Base-by-base conservation (phyloP, 2,888 invertebrate species). In the Aleiodes testaceus region DNA sequence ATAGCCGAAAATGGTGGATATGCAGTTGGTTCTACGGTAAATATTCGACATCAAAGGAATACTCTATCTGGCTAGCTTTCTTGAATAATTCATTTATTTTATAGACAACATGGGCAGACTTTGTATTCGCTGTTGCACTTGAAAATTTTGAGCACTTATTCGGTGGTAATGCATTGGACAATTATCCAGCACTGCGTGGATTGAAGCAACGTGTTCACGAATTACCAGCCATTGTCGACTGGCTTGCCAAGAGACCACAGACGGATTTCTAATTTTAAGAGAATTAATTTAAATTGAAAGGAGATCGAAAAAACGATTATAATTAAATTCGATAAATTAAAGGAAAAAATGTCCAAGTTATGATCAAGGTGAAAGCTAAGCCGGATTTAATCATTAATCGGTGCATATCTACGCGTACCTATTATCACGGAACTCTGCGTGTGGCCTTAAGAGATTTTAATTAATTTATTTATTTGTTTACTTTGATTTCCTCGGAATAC, bases 81-180 rank as follows among this genome's bases (percentile, higher is more conserved):
- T 36, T 6, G 9, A 42, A 44, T 22, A 18, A 65, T 14, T 66
- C 52, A 6, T 61, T 7, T 26, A 42, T n/a, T 72, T 84, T 88
- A 49, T 86, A 91, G 90, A 87, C 91, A 52, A 91, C 91, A 64
- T 91, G 91, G 90, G 89, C 91, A 26, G 91, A 92, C 78, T 89
- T 91, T 70, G 89, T 89, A 1, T 89, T 91, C 77, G 89, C 91
- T 20, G 90, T 88, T 36, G 90, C 89, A 0, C 81, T 90, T 53
- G 90, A 90, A 75, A 89, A 89, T 80, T 90, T 90, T 81, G 89
- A 90, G 77, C 86, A 88, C 61, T 89, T 89, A 75, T 89, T 90
- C 76, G 90, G 90, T 1, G 86, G 88, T 73, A 82, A 88, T 1
- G 88, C 90, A n/a, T 79, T 90, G 72, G 88, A 89, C 75, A 86